A percentile compares a stretch with the other conserved stretches of the same genome.
Conservation (phyloP, 2,888 invertebrate species). For the Zele albiditarsus region DNA sequence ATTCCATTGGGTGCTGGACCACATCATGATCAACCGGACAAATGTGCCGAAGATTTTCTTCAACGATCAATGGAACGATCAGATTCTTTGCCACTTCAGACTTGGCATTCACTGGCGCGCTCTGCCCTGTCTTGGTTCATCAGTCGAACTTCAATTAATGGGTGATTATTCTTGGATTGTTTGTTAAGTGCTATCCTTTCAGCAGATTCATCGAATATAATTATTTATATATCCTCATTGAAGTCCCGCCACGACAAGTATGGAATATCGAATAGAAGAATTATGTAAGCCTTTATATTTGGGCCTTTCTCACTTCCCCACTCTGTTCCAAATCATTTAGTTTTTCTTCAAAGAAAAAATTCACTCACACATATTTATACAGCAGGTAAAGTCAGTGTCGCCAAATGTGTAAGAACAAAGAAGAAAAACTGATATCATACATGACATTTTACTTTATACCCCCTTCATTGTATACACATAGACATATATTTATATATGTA, state of each 20-base stretch:
- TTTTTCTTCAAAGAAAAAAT: too few species aligned
- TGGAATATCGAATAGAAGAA: too few species aligned
- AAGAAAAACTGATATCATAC: neutral
- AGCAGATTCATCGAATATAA: too few species aligned
- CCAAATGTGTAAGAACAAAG: too few species aligned
- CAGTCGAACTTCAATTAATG: conserved; percentile 96
- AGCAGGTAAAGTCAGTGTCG: neutral
- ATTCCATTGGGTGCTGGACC: conserved; percentile 77
- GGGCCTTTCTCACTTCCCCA: too few species aligned
- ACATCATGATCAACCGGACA: conserved; percentile 74
- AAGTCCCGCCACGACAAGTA: too few species aligned
- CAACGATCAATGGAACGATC: conserved; percentile 85
- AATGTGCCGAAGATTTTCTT: conserved; percentile 84
- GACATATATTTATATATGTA: neutral
- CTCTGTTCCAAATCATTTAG: too few species aligned
- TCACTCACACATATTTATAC: too few species aligned
- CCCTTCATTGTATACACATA: neutral
- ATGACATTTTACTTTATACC: neutral
- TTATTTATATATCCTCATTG: too few species aligned
- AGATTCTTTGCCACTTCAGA: conserved; percentile 89
- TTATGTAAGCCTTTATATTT: too few species aligned
- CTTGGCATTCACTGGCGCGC: conserved; percentile 91
- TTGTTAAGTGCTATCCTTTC: too few species aligned
- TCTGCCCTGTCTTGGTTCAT: conserved; percentile 91
- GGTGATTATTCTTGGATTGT: conserved; percentile 77